These are phyloP conservation scores for Aphrophora alni DNA, from an alignment of 2,888 invertebrate species.

Conservation along the genomic window DNA sequence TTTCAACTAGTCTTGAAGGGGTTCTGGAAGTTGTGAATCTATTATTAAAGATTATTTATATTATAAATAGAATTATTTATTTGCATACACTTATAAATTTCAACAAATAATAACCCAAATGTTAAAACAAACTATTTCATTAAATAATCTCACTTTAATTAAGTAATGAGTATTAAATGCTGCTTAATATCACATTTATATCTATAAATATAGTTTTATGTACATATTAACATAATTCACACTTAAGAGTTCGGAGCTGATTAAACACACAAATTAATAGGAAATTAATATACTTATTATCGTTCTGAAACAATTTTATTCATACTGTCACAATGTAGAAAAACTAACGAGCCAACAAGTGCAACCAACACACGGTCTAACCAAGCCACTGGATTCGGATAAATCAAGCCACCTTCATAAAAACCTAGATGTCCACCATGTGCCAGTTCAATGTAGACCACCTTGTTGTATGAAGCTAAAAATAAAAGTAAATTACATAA, in stretches of 20 bases:
- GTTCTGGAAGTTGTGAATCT: no score
- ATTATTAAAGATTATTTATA: no score
- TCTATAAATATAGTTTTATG: no score
- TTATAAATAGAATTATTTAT: no score
- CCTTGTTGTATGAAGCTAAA: constrained; percentile 69
- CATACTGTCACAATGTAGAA: constrained; percentile 58
- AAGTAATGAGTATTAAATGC: not conserved
- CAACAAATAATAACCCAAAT: no score
- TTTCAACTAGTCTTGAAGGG: no score
- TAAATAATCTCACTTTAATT: not conserved
- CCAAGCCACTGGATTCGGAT: constrained; percentile 93
- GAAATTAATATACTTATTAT: not conserved
- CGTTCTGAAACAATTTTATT: not conserved
- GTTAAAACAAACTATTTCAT: no score
- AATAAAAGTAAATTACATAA: no score
- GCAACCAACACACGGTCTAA: constrained; percentile 87
- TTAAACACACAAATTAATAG: not conserved
- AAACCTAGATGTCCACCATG: constrained; percentile 96
- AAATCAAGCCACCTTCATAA: constrained; percentile 87
- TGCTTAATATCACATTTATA: no score
- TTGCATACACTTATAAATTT: no score
- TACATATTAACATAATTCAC: not conserved
- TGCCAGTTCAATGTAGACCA: constrained; percentile 79
- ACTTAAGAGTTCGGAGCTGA: not conserved
- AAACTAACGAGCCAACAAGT: constrained; percentile 75